Evolutionary conservation across 2,888 invertebrate species (phyloP), one percentile per base, ranked within the genome.

Genomic region (Diploptera punctata): DNA sequence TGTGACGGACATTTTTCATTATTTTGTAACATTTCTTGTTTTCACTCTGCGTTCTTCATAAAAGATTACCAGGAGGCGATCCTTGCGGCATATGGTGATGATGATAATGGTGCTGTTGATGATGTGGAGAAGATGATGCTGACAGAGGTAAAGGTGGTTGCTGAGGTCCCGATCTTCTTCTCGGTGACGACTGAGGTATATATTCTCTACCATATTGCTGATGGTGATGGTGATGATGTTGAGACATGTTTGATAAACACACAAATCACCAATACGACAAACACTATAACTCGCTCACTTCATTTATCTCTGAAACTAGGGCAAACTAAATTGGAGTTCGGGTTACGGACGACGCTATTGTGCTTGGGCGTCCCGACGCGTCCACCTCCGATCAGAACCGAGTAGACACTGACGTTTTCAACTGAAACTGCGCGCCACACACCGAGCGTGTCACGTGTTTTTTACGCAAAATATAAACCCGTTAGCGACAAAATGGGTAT

Each of bases 281-380:
- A 24, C 52, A 52, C n/a, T n/a, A n/a, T n/a, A 52, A 52, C 24
- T 24, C 10, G 5, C 33, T 52, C 52, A 52, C 52, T 52, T 13
- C 57, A 57, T 13, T 24, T 33, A 33, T 33, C 10, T 7, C 7
- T 33, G n/a, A n/a, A n/a, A n/a, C n/a, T n/a, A n/a, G 5, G 33
- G 33, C 10, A 7, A 33, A 33, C 33, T 33, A 7, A 7, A 10
- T 5, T 33, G 33, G 33, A 33, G 10, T 7, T 33, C 10, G 33
- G 33, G 10, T 33, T 33, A 33, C 33, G 33, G 33, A 33, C 24
- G 18, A n/a, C 33, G 10, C 33, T 33, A 33, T 5, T 7, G 33
- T 7, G 10, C 33, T 33, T 5, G 18, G 9, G 44, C 65, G 65
- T 65, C 44, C 33, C 44, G 65, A 65, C 65, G 65, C 65, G 65